phyloP scores from a whole-genome alignment of 2,113 vertebrate species.

The Lipophrys pholis region DNA sequence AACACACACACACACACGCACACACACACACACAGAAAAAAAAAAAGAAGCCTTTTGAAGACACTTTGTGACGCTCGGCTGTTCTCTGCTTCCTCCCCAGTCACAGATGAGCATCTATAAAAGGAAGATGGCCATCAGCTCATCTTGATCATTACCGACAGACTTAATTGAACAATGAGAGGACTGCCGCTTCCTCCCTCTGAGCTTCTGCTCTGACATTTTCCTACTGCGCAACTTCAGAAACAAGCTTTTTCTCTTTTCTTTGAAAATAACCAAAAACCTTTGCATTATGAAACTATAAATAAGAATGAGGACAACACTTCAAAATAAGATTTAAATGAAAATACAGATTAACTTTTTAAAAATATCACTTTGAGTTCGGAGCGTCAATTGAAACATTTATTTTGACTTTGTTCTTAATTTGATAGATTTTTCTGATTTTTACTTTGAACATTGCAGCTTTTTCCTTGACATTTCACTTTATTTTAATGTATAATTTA shows the following conservation, averaged over 20 bases:
- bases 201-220: constrained; percentile 2
- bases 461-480: too few relatives aligned
- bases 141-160: constrained; percentile 84
- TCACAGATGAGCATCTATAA: constrained; percentile 76
- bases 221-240: neutral
- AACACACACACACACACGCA: neutral
- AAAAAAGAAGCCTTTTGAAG: constrained; percentile 47
- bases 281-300: too few relatives aligned
- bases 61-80: constrained; percentile 20
- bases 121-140: constrained; percentile 82
- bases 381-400: too few relatives aligned
- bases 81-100: constrained; percentile 62
- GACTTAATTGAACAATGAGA: constrained; percentile 91
- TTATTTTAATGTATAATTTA: too few relatives aligned
- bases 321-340: too few relatives aligned
- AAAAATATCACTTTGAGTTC: too few relatives aligned
- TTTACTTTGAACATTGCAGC: too few relatives aligned
- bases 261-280: neutral
- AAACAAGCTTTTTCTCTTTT: neutral
- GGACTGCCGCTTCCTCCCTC: constrained; percentile 71
- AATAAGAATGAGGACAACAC: too few relatives aligned
- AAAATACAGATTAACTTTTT: too few relatives aligned
- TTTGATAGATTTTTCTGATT: too few relatives aligned
- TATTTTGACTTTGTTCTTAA: too few relatives aligned
- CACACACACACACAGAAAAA: neutral